Evolutionary conservation across 2,113 vertebrate genomes (phyloP).

Genomic region (Grantiella picta): DNA sequence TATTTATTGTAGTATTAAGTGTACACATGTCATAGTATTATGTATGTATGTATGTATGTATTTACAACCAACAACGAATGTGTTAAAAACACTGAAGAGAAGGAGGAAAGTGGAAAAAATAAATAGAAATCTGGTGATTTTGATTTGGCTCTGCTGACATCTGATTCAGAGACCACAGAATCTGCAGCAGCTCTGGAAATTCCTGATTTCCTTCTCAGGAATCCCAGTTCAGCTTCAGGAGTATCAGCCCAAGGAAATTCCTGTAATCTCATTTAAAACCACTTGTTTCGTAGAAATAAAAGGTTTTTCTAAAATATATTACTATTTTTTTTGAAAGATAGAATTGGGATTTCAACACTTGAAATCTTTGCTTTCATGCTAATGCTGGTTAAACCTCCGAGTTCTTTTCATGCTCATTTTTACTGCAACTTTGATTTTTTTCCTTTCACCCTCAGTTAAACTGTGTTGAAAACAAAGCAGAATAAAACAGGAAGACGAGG

Average conservation of each 20-base stretch:
- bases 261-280: not conserved
- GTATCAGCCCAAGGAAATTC: not conserved
- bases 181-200: not conserved
- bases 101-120: not conserved
- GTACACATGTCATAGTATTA: too few species aligned
- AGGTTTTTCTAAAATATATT: not conserved
- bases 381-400: not conserved
- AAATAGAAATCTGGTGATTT: not conserved
- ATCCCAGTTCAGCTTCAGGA: not conserved
- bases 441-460: not conserved
- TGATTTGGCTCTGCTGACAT: not conserved
- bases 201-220: not conserved
- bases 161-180: not conserved
- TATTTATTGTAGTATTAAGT: not conserved
- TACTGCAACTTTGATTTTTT: not conserved
- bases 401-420: not conserved
- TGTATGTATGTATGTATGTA: too few species aligned
- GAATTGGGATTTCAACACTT: not conserved
- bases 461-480: not conserved
- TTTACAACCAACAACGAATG: not conserved
- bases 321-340: not conserved
- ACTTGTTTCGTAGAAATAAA: not conserved
- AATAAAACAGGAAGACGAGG: not conserved
- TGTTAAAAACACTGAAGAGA: not conserved
- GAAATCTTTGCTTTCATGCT: not conserved